phyloP scores from a whole-genome alignment of 2,888 invertebrate genomes.

The Lottia scabra region DNA sequence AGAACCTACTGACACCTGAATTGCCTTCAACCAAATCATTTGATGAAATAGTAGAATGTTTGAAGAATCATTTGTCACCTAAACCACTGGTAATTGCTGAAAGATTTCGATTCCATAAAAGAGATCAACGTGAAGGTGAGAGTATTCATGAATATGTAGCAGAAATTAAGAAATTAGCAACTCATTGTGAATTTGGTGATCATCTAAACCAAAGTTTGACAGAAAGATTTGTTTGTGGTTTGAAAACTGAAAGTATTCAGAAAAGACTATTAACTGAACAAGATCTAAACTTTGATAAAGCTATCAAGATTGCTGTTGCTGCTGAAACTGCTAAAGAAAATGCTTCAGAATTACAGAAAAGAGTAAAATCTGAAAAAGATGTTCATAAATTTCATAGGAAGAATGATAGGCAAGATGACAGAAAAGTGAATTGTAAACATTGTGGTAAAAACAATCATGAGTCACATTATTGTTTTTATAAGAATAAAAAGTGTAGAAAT shows the following conservation, averaged over 20 bases:
- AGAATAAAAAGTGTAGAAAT: too few species aligned
- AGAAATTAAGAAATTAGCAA: not conserved
- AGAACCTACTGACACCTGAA: not conserved
- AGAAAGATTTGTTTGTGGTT: not conserved
- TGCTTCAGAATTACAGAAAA: too few species aligned
- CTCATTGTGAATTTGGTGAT: not conserved
- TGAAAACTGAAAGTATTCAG: not conserved
- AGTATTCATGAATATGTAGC: not conserved
- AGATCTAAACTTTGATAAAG: not conserved
- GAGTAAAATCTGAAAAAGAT: too few species aligned
- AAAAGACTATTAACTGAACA: not conserved
- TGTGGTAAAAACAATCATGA: too few species aligned
- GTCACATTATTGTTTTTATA: too few species aligned
- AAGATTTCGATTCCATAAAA: not conserved
- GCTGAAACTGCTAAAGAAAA: too few species aligned
- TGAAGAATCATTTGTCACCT: not conserved
- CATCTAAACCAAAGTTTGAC: not conserved
- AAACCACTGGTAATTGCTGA: not conserved
- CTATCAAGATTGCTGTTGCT: not conserved
- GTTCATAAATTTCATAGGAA: too few species aligned
- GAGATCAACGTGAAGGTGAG: too few species aligned
- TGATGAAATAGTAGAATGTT: not conserved
- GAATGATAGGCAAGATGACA: too few species aligned
- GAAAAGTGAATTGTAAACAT: too few species aligned
- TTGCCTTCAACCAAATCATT: not conserved